These are phyloP conservation scores for Zosterops hypoxanthus DNA, from an alignment of 2,113 vertebrate species.

Conservation along the genomic window DNA sequence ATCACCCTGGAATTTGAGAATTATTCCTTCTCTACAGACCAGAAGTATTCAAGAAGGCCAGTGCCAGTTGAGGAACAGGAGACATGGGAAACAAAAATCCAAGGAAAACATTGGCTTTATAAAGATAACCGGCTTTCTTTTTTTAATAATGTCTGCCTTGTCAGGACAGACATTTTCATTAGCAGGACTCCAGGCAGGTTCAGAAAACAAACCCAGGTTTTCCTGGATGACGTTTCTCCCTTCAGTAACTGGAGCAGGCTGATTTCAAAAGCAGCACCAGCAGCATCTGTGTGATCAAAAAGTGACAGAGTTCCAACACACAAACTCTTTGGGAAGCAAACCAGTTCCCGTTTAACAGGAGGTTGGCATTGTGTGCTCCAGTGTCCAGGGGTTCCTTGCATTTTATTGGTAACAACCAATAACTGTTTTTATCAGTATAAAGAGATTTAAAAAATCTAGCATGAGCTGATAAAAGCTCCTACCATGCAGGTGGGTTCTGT, in stretches of 20 bases:
- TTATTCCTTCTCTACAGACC: not conserved
- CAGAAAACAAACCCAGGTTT: constrained; percentile 23
- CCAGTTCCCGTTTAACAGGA: not conserved
- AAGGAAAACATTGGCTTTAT: not conserved
- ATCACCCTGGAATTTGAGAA: not conserved
- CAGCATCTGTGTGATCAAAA: not conserved
- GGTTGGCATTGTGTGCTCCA: not conserved
- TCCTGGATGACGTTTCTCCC: not conserved
- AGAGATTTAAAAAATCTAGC: not conserved
- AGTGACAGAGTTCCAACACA: not conserved
- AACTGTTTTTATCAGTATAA: not conserved
- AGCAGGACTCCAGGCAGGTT: not conserved
- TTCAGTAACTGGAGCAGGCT: constrained; percentile 24
- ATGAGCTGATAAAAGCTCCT: not conserved
- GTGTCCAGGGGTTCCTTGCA: not conserved
- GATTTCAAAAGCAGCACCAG: constrained; percentile 34
- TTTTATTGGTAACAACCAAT: not conserved
- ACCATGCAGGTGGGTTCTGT: not conserved
- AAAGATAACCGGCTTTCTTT: not conserved
- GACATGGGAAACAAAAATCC: not conserved
- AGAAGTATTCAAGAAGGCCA: not conserved
- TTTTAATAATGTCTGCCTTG: not conserved
- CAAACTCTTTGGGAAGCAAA: not conserved
- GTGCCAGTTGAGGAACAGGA: not conserved
- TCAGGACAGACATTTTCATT: not conserved